Evolutionary conservation across 2,113 vertebrate genomes (phyloP).

Genomic region (Candoia aspera): DNA sequence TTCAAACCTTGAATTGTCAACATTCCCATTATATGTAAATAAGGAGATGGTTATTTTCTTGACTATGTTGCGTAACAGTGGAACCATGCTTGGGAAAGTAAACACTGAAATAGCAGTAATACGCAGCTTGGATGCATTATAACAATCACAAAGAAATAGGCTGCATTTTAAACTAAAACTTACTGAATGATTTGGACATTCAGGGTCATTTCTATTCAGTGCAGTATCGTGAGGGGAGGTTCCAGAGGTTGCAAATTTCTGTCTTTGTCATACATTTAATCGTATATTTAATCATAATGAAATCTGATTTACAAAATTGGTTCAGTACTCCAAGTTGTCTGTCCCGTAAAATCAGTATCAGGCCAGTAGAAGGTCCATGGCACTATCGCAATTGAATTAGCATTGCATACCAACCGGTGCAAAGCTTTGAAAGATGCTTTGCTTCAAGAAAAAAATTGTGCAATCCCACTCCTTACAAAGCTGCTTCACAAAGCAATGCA

Average conservation of each 20-base stretch:
- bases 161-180: neutral
- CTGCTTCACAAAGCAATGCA: neutral
- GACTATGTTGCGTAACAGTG: constrained; percentile 43
- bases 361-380: neutral
- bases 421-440: neutral
- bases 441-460: neutral
- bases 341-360: neutral
- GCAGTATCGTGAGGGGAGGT: neutral
- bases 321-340: neutral
- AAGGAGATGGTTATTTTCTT: constrained; percentile 46
- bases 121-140: neutral
- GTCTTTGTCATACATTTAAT: neutral
- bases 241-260: neutral
- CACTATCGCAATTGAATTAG: neutral
- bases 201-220: neutral
- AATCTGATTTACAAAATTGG: neutral
- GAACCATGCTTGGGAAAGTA: constrained; percentile 35
- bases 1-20: constrained; percentile 61
- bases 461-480: neutral
- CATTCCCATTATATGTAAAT: constrained; percentile 62
- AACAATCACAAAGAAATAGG: neutral
- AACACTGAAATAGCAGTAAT: neutral
- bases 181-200: neutral
- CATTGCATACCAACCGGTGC: neutral
- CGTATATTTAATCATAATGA: neutral